Percentiles rank a stretch among this genome's conserved stretches.
Conservation (phyloP, 2,888 invertebrate species). For the Tinea trinotella region DNA sequence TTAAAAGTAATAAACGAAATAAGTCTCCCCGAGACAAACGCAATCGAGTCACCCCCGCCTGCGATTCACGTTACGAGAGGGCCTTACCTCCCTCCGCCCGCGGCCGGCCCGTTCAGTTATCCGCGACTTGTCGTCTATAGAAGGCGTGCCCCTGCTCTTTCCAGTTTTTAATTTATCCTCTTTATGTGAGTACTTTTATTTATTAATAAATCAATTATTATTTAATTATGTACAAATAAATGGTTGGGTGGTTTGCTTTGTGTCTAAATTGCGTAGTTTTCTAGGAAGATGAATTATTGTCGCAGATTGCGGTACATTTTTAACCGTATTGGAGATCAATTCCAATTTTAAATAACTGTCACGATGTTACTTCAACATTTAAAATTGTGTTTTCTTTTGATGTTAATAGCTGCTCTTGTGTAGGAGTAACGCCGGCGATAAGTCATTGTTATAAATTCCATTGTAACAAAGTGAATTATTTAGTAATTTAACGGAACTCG, state of each 20-base stretch:
- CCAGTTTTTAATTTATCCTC: no score
- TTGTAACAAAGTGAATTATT: slow-evolving; percentile 24
- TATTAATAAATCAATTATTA: no score
- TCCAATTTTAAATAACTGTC: neutral
- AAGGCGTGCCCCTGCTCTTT: neutral
- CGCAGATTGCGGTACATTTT: no score
- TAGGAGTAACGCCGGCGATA: slow-evolving; percentile 2
- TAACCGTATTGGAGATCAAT: no score
- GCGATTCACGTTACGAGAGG: no score
- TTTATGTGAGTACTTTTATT: no score
- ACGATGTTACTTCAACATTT: neutral
- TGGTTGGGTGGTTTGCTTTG: no score
- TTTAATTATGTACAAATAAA: no score
- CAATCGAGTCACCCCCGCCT: neutral
- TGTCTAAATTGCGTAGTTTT: no score
- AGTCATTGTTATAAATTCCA: slow-evolving; percentile 10
- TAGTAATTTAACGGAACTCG: slow-evolving; percentile 35
- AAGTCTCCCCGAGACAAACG: neutral
- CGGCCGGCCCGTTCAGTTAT: neutral
- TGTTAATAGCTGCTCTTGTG: no score
- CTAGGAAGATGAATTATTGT: no score
- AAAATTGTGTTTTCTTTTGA: neutral
- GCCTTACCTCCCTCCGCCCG: neutral
- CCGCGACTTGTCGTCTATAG: neutral
- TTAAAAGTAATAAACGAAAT: neutral